Evolutionary conservation across 2,888 invertebrate genomes (phyloP).

Genomic region (Pristionchus exspectatus): DNA sequence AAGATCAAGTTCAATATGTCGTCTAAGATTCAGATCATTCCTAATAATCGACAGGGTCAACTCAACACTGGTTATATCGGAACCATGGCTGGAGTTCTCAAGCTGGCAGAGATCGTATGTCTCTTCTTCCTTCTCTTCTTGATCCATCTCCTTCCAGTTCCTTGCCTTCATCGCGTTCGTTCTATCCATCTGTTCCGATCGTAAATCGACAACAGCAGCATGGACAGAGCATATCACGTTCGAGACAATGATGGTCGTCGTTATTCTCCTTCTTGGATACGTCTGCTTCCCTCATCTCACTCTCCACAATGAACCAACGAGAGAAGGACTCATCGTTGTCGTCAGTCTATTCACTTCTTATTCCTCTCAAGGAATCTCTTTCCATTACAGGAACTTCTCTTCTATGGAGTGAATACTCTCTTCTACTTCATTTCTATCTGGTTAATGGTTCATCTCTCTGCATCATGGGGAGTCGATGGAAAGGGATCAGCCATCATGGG

Average conservation of each 20-base stretch:
- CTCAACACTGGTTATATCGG: constrained; percentile 76
- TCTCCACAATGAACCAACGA: constrained; percentile 73
- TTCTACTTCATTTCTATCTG: constrained; percentile 78
- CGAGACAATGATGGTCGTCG: constrained; percentile 72
- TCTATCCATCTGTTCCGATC: constrained; percentile 77
- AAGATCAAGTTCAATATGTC: constrained; percentile 74
- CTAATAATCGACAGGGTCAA: constrained; percentile 75
- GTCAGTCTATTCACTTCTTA: constrained; percentile 58
- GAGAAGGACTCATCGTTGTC: constrained; percentile 77
- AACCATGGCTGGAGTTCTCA: constrained; percentile 76
- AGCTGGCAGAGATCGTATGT: constrained; percentile 80
- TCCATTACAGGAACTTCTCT: constrained; percentile 72
- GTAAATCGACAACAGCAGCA: constrained; percentile 75
- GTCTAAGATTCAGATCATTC: constrained; percentile 74
- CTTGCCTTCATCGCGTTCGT: constrained; percentile 77
- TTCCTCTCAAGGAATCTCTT: not conserved
- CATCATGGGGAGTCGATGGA: constrained; percentile 76
- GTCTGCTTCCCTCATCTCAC: constrained; percentile 78
- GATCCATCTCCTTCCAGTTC: constrained; percentile 83
- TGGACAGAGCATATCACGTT: constrained; percentile 78
- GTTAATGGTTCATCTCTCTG: constrained; percentile 78
- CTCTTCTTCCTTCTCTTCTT: not conserved
- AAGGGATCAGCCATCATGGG: constrained; percentile 77
- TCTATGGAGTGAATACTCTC: constrained; percentile 77
- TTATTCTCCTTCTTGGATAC: constrained; percentile 74